A percentile compares a stretch with the other conserved stretches of the same genome.
phyloP scores from a whole-genome alignment of 2,888 invertebrate species.

The Bombyx huttoni region DNA sequence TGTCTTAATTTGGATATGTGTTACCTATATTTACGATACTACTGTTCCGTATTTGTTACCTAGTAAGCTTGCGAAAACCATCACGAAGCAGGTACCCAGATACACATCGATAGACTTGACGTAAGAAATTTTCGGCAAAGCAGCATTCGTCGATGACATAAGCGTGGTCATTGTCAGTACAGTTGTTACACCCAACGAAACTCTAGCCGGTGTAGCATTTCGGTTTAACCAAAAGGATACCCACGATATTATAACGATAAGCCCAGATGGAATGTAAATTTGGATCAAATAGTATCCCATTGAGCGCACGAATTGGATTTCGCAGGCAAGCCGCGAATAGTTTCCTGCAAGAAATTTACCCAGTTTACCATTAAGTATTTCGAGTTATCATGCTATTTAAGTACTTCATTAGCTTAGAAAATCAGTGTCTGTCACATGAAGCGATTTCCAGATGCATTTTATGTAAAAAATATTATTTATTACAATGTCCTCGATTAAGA shows the following conservation, averaged over 20 bases:
- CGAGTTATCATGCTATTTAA: conserved; percentile 1
- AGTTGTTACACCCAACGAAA: conserved; percentile 94
- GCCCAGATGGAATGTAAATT: conserved; percentile 97
- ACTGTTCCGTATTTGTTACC: conserved; percentile 64
- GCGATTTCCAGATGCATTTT: background rate
- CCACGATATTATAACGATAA: conserved; percentile 98
- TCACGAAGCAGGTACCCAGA: conserved; percentile 97
- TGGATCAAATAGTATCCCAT: conserved; percentile 99
- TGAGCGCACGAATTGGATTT: conserved; percentile 96
- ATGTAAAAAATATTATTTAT: background rate
- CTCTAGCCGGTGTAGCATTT: conserved; percentile 94
- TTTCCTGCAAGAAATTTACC: conserved; percentile 77
- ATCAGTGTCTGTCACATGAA: background rate
- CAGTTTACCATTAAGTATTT: conserved; percentile 5
- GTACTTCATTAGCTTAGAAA: conserved; percentile 1
- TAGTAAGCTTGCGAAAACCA: conserved; percentile 97
- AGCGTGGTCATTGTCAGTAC: conserved; percentile 98
- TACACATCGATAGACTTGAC: conserved; percentile 98
- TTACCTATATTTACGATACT: conserved; percentile 18
- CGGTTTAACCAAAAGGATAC: conserved; percentile 97
- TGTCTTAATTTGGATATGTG: too few relatives aligned
- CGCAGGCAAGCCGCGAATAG: conserved; percentile 95
- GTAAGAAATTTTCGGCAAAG: conserved; percentile 97
- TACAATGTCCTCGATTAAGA: conserved; percentile 7
- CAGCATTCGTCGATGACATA: conserved; percentile 96